A percentile compares a stretch with the other conserved stretches of the same genome.
Evolutionary conservation across 1,140 invertebrate species (phyloP).

Genomic region (Hydropsyche tenuis): DNA sequence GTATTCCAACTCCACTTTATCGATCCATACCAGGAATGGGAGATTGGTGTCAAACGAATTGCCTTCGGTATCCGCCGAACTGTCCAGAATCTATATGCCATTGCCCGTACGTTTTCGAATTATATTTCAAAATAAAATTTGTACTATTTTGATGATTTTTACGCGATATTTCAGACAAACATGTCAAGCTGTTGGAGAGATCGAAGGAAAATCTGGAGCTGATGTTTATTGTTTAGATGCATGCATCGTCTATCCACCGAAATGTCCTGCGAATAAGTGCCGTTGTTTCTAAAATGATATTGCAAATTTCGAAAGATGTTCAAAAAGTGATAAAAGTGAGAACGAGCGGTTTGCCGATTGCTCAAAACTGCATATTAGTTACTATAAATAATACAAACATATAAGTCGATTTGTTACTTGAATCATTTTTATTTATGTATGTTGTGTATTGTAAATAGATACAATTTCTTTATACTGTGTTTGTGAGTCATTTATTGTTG

Average conservation of each 20-base stretch:
- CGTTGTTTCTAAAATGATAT: slow-evolving; percentile 66
- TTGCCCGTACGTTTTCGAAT: slow-evolving; percentile 82
- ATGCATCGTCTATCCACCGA: slow-evolving; percentile 75
- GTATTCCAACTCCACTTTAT: slow-evolving; percentile 69
- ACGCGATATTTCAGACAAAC: slow-evolving; percentile 66
- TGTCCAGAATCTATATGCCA: slow-evolving; percentile 76
- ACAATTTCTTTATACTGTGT: no score
- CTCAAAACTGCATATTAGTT: no score
- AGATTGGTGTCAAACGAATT: slow-evolving; percentile 84
- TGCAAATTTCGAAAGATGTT: no score
- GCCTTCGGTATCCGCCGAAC: slow-evolving; percentile 82
- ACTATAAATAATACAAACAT: no score
- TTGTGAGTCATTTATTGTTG: no score
- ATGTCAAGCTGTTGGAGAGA: slow-evolving; percentile 79
- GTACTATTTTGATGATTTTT: no score
- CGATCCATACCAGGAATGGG: slow-evolving; percentile 74
- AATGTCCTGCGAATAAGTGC: slow-evolving; percentile 75
- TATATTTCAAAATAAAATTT: no score
- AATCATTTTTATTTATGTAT: no score
- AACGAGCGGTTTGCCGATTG: no score
- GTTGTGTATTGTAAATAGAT: no score
- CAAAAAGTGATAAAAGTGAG: no score
- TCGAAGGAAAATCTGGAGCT: slow-evolving; percentile 73
- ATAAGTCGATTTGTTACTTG: not conserved
- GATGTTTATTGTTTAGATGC: slow-evolving; percentile 84